Evolutionary conservation across 2,797 vertebrate genomes (phyloP).

Genomic region (Pipistrellus pygmaeus): DNA sequence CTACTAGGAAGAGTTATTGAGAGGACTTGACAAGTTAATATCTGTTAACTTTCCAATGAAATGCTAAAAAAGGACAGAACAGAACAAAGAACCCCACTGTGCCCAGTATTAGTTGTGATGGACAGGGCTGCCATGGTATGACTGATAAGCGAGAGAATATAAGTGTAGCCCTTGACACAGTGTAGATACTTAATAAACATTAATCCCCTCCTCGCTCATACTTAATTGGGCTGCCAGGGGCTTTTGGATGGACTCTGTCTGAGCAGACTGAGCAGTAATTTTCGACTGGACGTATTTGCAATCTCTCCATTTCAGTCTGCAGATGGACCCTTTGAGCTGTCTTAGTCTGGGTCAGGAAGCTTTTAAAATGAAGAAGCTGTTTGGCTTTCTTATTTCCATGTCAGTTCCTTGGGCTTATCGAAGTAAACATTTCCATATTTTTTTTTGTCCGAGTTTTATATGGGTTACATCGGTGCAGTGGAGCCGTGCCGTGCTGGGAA

Average conservation of each 20-base stretch:
- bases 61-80: conserved; percentile 25
- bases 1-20: background rate
- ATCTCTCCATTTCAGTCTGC: conserved; percentile 58
- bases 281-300: background rate
- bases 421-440: conserved; percentile 68
- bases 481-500: background rate
- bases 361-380: conserved; percentile 60
- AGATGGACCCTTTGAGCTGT: conserved; percentile 78
- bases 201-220: background rate
- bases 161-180: background rate
- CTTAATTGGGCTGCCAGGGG: background rate
- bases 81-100: background rate
- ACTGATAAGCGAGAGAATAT: background rate
- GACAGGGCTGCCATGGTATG: no score
- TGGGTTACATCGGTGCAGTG: conserved; percentile 58
- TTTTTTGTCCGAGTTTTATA: background rate
- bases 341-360: background rate
- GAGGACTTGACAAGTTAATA: background rate
- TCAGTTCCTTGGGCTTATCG: conserved; percentile 58
- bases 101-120: background rate
- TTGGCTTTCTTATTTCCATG: conserved; percentile 60
- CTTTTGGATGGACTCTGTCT: background rate
- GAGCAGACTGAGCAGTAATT: conserved; percentile 18
- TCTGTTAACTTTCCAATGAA: background rate
- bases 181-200: background rate